Evolutionary conservation across 2,797 vertebrate species (phyloP), one percentile per base, ranked within the genome.

Genomic region (Stomatorhinus walkeri): DNA sequence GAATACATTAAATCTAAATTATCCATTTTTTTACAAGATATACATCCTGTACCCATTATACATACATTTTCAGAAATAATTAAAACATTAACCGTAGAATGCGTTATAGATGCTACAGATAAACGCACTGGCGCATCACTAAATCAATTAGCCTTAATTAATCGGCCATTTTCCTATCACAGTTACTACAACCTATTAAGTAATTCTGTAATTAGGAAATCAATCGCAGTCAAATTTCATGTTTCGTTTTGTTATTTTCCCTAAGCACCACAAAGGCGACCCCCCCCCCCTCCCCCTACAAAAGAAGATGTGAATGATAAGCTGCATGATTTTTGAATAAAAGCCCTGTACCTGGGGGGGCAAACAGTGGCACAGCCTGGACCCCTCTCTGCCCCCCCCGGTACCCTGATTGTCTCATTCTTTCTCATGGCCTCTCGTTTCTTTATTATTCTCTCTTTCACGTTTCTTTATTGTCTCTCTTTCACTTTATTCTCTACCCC

Each of bases 101-200:
- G 72, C 2, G 4, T 40, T n/a, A 79, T 79, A 43, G 72, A 43
- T 40, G 19, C 36, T 19, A n/a, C 36, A 79, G 36, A 40, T 79
- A 79, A 40, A 6, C 2, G 24, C 32, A 16, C 0, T 43, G 72
- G 72, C 2, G 16, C 72, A 79, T 28, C 24, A 84, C 81, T 48
- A 84, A 84, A 48, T 49, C n/a, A 84, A 49, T 84, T 84, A 84
- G 46, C 36, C 46, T 84, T 84, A 49, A 84, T 49, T 84, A 84
- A 84, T 49, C 19, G 4, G 22, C 40, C 46, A 28, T 84, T 84
- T 84, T n/a, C 46, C 46, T 51, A 84, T 84, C 46, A 48, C 43
- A 84, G 81, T 43, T 84, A 43, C 22, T 43, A 28, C 40, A 49
- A 84, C 19, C 46, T 7, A 79, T 79, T 79, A 79, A 19, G 72